Evolutionary conservation across 2,113 vertebrate genomes (phyloP), one percentile per base, ranked within the genome.

Genomic region (Podiceps cristatus): DNA sequence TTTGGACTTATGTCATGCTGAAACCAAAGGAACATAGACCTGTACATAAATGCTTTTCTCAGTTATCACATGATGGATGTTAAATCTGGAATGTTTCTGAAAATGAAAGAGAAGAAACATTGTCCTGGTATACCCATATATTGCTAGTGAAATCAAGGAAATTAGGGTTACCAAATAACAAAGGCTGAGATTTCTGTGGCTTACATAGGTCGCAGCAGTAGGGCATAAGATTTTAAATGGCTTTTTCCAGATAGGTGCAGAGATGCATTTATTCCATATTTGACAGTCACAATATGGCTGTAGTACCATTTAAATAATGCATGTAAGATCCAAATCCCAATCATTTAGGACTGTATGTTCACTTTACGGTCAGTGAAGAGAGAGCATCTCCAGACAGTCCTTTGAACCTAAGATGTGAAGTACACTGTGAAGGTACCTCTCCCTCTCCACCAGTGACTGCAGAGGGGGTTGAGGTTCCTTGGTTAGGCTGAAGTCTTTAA

Each of bases 1-100:
- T 47, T 64, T 6, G 31, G 13, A 52, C 33, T 74, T 63, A 7
- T 35, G 23, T 67, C n/a, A 49, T 0, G 0, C 11, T 79, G 81
- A 73, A 92, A 28, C 7, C 37, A 74, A 53, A 76, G 25, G 9
- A 85, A 50, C 27, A 64, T 7, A 58, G n/a, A 58, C 13, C 9
- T 7, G 5, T 33, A 33, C 8, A 47, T 7, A 74, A 73, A 58
- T 28, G 7, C 6, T 91, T 68, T 77, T 37, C 44, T 86, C 60
- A 91, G 72, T 92, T 55, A 45, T 63, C 17, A n/a, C 42, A 44
- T 7, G 27, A 78, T 1, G 2, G 4, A 24, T 56, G 29, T 64
- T 64, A 75, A 86, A 59, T 86, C n/a, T 68, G 15, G 20, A 80
- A 44, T 25, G 8, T 29, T 83, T 77, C 45, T 77, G 37, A 78